Conservation (phyloP, 1,140 invertebrate species). For the Schlechtendalia chinensis region DNA sequence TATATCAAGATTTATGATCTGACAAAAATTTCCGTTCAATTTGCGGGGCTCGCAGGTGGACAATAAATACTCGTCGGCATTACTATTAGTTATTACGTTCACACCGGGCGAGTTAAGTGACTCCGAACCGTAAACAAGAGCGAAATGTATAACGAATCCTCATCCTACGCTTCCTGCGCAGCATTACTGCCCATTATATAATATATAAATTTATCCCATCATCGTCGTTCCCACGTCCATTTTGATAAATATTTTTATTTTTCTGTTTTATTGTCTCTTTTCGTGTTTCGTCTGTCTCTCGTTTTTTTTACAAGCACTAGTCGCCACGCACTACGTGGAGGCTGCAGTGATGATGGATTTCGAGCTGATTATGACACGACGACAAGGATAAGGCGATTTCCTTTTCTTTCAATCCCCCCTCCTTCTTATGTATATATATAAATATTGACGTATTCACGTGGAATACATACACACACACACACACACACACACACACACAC, state of each 20-base stretch:
- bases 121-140: slow-evolving; percentile 11
- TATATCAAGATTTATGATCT: slow-evolving; percentile 3
- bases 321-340: no score
- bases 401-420: slow-evolving; percentile 3
- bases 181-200: no score
- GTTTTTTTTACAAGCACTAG: slow-evolving; percentile 1
- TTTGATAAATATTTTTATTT: background rate
- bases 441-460: no score
- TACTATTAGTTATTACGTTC: background rate
- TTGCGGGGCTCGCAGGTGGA: background rate
- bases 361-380: slow-evolving; percentile 10
- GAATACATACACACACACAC: no score
- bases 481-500: no score
- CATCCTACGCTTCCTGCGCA: background rate
- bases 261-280: background rate
- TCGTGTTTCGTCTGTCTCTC: background rate
- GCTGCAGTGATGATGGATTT: background rate
- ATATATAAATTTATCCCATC: background rate
- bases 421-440: no score
- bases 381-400: slow-evolving; percentile 12
- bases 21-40: slow-evolving; percentile 19
- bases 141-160: background rate
- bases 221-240: background rate
- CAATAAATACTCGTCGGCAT: slow-evolving; percentile 33
- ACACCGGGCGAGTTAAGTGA: slow-evolving; percentile 2